These are phyloP conservation scores for Ornithorhynchus anatinus DNA, from an alignment of 2,113 vertebrate genomes.

Conservation along the genomic window DNA sequence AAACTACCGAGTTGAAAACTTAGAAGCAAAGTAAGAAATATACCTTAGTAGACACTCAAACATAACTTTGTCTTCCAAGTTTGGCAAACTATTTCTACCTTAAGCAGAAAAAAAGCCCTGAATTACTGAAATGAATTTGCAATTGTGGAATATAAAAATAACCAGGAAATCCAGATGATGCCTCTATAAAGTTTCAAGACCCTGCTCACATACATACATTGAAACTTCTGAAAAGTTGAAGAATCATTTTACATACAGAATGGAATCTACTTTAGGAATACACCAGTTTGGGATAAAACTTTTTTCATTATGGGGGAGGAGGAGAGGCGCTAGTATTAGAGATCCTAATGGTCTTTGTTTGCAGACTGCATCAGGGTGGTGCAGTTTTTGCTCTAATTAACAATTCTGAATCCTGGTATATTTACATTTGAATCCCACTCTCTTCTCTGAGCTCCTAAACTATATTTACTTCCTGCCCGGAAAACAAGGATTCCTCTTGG, in stretches of 20 bases:
- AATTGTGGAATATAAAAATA: too few relatives aligned
- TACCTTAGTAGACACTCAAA: too few relatives aligned
- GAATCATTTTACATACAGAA: not conserved
- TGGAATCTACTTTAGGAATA: constrained; percentile 2
- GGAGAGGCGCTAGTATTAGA: not conserved
- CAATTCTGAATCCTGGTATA: not conserved
- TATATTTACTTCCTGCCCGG: rapidly evolving
- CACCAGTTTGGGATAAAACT: constrained; percentile 12
- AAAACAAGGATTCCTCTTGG: not conserved
- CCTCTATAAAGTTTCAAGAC: too few relatives aligned
- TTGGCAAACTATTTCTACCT: too few relatives aligned
- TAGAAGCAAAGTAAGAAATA: too few relatives aligned
- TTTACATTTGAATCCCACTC: not conserved
- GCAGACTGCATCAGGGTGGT: not conserved
- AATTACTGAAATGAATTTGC: too few relatives aligned
- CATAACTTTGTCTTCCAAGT: too few relatives aligned
- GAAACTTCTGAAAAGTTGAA: not conserved
- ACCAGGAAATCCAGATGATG: too few relatives aligned
- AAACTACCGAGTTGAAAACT: too few relatives aligned
- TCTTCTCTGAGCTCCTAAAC: not conserved
- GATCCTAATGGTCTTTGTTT: not conserved
- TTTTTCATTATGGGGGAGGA: too few relatives aligned
- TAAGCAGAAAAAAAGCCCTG: too few relatives aligned
- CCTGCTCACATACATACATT: too few relatives aligned
- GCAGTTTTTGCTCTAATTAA: not conserved